Evolutionary conservation across 2,113 vertebrate species (phyloP).

Genomic region (Stomatorhinus ivindoensis): DNA sequence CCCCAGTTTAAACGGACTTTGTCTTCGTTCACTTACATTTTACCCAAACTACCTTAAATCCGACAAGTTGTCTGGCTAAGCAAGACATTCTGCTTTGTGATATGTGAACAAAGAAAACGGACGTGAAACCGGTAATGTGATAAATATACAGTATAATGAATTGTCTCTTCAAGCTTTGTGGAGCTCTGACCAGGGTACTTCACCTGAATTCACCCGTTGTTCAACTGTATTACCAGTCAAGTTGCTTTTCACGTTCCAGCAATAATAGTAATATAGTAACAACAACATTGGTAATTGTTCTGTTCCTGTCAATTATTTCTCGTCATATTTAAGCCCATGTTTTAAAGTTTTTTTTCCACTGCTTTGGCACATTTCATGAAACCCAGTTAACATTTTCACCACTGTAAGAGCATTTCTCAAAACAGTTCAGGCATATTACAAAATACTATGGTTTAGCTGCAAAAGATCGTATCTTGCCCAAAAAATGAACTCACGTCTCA

Average conservation of each 20-base stretch:
- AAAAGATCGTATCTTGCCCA: too few relatives aligned
- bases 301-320: not conserved
- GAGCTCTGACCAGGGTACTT: not conserved
- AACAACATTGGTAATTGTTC: not conserved
- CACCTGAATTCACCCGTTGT: not conserved
- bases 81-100: not conserved
- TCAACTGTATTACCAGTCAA: not conserved
- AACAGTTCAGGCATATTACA: too few relatives aligned
- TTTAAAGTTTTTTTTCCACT: not conserved
- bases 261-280: not conserved
- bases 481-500: too few relatives aligned
- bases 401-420: too few relatives aligned
- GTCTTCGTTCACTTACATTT: not conserved
- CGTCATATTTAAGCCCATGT: not conserved
- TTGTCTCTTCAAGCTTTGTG: not conserved
- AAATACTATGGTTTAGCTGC: too few relatives aligned
- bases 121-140: not conserved
- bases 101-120: not conserved
- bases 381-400: too few relatives aligned
- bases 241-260: not conserved
- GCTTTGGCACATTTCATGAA: too few relatives aligned
- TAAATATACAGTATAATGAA: not conserved
- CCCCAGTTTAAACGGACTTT: not conserved
- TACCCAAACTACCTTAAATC: not conserved
- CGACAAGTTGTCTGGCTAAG: not conserved